Evolutionary conservation across 2,888 invertebrate species (phyloP), one percentile per base, ranked within the genome.

Genomic region (Arrhopalites spinosus): DNA sequence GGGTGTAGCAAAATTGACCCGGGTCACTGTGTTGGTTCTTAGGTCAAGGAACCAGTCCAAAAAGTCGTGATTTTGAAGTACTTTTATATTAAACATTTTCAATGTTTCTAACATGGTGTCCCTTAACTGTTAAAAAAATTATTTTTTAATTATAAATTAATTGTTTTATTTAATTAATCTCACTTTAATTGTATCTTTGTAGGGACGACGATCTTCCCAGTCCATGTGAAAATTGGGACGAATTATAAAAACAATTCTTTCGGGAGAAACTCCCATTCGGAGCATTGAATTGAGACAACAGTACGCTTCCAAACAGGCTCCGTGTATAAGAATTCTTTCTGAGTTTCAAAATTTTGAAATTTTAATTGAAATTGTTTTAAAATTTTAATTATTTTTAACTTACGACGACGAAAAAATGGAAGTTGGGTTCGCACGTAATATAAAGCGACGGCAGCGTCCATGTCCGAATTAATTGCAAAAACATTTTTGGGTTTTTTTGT

Each of bases 261-360:
- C 83, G 0, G 88, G 87, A 0, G 87, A 85, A 0, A 92, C 84
- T 1, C 90, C 90, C 78, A 88, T 86, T 45, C 89, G 88, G 15
- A 92, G 81, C 45, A 93, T 85, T 0, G 90, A 88, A 23, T 89
- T 87, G 11, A 93, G 82, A 81, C 92, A 90, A 80, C 90, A 89
- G 83, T 90, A 91, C 0, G 90, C 88, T 81, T 91, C 88, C 67
- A 92, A 85, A 45, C 88, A 88, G 23, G 88, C 86, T 0, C 93
- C 93, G 83, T 93, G 92, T 0, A 93, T 88, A 1, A 93, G 84
- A 0, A 78, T 20, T 5, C 72, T 73, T 29, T 75, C 78, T 78
- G 25, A 8, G 29, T 30, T 47, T 27, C 30, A 47, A 29, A 61
- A 29, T 29, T 29, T 29, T 13, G 2, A 2, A 20, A 59, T 7